Evolutionary conservation across 2,888 invertebrate genomes (phyloP), one percentile per base, ranked within the genome.

Genomic region (Carabus problematicus): DNA sequence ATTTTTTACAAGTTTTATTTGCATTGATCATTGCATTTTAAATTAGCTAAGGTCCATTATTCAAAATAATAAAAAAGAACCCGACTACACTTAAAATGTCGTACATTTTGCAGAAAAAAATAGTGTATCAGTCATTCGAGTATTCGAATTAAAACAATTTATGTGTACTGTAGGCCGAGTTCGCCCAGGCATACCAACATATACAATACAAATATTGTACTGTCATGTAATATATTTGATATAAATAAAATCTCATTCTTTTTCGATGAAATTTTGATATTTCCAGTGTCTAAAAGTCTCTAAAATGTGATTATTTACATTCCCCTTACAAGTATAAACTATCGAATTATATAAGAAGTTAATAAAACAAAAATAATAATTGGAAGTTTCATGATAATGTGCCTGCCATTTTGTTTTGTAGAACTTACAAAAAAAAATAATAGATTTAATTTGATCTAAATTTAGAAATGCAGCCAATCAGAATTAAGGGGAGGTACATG

Each of bases 21-120:
- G 70, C 70, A 70, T 70, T 70, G 76, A 76, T 19, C 76, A 71
- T 75, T 77, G 76, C 61, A 73, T 71, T 41, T 75, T 75, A 70
- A 72, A 72, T 19, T 12, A 59, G 14, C 19, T 18, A 52, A 52
- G 29, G 29, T 29, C 29, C 29, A 29, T 29, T 29, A 29, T 29
- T 29, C 29, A 29, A 29, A 29, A 29, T 3, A 29, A 29, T 29
- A 29, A 29, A 29, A 29, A 29, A 29, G 29, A 29, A 29, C 29
- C 29, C 29, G 29, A 29, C 2, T 29, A 29, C 29, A 29, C 29
- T 29, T 29, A 29, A 29, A 29, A 29, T 29, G 29, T 29, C 29
- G 29, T 29, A 3, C 29, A 6, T 29, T 29, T 29, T 29, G 29
- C 29, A 29, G 29, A 6, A 29, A 29, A 29, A 29, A 29, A 29